Base-by-base conservation (phyloP, 2,888 invertebrate species). In the Pomacea canaliculata region DNA sequence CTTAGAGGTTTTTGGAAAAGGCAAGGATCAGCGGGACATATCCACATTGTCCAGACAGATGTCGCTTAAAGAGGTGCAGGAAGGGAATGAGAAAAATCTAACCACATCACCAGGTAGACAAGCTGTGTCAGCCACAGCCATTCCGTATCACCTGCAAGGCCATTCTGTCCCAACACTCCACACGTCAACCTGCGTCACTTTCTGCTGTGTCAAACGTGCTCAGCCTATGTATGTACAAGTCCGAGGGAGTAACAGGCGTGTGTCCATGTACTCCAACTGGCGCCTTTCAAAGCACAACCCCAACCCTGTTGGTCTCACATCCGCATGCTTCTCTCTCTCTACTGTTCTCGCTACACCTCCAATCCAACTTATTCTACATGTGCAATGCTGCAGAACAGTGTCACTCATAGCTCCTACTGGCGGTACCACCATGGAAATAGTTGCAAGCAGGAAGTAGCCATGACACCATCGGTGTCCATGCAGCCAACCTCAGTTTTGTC, bases 241-340 rank as follows among this genome's bases (percentile, higher is more conserved):
- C 70, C 91, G 91, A 79, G 95, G 95, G 0, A 84, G 81, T 37
- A 84, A 83, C 51, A 95, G 96, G 87, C 96, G 95, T 85, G 92
- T 98, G 74, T 98, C 97, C 66, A 98, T 98, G 98, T 98, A 98
- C 90, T 97, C 97, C 74, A 97, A 97, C 90, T 98, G 98, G 92
- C 89, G 91, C 79, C 83, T 86, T 59, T 86, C 89, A 16, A 84
- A 87, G 19, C 85, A 85, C 71, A 87, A 85, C 79, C 86, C 85
- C 27, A 93, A 93, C 90, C 93, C 93, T 76, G 91, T 94, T 84
- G 94, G 94, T 75, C 91, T 95, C 85, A 93, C 94, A 84, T 93
- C 95, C 84, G 83, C 46, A 82, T 84, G 80, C 73, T 89, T 68
- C 80, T 90, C 46, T 80, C 84, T 7, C 79, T 89, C 63, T 88